Evolutionary conservation across 1,140 invertebrate genomes (phyloP).

Genomic region (Centruroides sculpturatus): DNA sequence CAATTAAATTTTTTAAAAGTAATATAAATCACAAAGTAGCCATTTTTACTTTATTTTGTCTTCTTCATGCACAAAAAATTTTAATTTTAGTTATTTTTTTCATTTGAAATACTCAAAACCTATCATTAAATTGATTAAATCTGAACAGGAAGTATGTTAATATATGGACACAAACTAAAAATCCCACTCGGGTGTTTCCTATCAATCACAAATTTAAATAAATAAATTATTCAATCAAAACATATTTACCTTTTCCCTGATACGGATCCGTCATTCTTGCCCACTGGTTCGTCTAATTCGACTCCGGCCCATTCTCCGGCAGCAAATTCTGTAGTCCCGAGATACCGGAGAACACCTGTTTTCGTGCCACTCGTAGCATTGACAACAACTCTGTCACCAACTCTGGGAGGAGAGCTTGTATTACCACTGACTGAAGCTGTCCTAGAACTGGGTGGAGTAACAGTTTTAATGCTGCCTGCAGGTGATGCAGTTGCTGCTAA

Average conservation of each 20-base stretch:
- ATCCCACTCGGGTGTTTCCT: neutral
- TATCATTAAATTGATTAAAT: neutral
- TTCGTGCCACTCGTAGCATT: constrained; percentile 72
- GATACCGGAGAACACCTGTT: constrained; percentile 65
- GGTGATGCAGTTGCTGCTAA: neutral
- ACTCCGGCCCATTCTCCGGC: constrained; percentile 86
- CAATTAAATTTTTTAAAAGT: no score
- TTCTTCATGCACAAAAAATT: no score
- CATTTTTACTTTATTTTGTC: no score
- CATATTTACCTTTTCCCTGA: constrained; percentile 72
- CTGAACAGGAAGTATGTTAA: neutral
- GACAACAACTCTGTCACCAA: constrained; percentile 85
- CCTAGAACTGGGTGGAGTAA: neutral
- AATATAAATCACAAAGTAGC: no score
- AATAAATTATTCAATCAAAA: constrained; percentile 48
- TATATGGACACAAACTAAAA: neutral
- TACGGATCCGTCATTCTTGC: constrained; percentile 92
- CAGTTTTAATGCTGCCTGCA: neutral
- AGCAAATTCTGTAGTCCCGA: constrained; percentile 78
- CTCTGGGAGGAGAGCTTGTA: constrained; percentile 39
- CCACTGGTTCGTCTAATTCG: constrained; percentile 79
- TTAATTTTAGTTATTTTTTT: no score
- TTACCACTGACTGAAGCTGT: neutral
- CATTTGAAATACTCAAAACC: no score
- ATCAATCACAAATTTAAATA: neutral